Evolutionary conservation across 2,113 vertebrate genomes (phyloP), one percentile per base, ranked within the genome.

Genomic region (Salvelinus sp.): DNA sequence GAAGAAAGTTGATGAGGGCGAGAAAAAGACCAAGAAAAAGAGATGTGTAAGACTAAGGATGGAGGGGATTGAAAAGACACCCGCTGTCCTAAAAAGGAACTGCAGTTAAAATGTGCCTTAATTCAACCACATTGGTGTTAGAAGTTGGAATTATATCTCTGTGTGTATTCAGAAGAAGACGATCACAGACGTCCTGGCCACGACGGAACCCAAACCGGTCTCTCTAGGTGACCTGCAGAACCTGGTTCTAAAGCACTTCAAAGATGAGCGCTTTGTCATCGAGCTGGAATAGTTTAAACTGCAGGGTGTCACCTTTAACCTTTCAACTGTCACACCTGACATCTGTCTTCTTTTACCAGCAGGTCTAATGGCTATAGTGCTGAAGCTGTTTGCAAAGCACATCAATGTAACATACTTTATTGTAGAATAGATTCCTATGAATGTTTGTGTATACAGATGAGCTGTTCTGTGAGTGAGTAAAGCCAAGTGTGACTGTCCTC

Each of bases 301-400:
- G 27, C 90, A 92, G 86, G 95, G 97, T 98, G 91, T 79, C 13
- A 70, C 16, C 22, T 33, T 68, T 27, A 3, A 69, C 58, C 72
- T 75, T 66, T 60, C 18, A 67, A 27, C 63, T 27, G 12, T 65
- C 12, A 65, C 63, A 27, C 23, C 25, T 30, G 27, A 66, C 64
- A 27, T 66, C 25, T 38, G 33, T 66, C 14, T 14, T 12, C 13
- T 50, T 2, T 50, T 16, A 50, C 48, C 48, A 50, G 33, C 6
- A 7, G 1, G 6, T 38, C 6, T 38, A 33, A 33, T 33, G 76
- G 94, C 95, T 80, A 98, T 92, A 92, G 93, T 94, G n/a, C 72
- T 96, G 6, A 99, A 99, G 85, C 91, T 99, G 82, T 99, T 99
- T 90, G 97, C 97, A 50, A 99, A 96, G 81, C 98, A 99, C 78